Evolutionary conservation across 2,113 vertebrate species (phyloP).

Genomic region (Symphodus melops): DNA sequence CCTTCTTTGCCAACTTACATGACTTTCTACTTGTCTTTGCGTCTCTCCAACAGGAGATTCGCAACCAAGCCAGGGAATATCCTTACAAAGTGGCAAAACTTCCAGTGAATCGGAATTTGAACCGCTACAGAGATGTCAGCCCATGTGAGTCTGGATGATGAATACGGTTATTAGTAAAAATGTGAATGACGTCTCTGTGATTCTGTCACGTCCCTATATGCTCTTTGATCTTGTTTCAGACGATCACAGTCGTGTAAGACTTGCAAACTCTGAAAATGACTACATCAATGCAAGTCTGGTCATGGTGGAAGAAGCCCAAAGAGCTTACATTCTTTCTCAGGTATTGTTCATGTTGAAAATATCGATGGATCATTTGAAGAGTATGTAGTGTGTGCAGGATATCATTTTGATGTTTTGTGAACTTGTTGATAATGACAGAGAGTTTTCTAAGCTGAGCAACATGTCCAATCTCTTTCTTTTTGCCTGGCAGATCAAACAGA

Average conservation of each 20-base stretch:
- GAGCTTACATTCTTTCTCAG: slow-evolving; percentile 96
- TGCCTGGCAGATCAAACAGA: neutral
- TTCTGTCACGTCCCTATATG: neutral
- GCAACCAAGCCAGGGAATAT: slow-evolving; percentile 91
- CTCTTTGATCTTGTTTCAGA: slow-evolving; percentile 82
- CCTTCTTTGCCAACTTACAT: neutral
- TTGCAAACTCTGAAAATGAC: slow-evolving; percentile 93
- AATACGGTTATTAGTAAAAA: neutral
- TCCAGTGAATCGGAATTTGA: slow-evolving; percentile 93
- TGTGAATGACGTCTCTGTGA: neutral
- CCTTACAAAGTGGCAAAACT: slow-evolving; percentile 94
- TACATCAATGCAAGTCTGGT: slow-evolving; percentile 98
- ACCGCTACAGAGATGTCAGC: slow-evolving; percentile 99
- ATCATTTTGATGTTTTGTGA: neutral
- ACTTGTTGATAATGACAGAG: neutral
- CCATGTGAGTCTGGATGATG: slow-evolving; percentile 89
- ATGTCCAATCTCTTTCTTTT: neutral
- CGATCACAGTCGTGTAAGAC: slow-evolving; percentile 96
- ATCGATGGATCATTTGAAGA: neutral
- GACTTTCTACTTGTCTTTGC: slow-evolving; percentile 48
- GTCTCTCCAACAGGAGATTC: slow-evolving; percentile 89
- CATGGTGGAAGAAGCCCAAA: slow-evolving; percentile 90
- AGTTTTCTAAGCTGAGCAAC: too few relatives aligned
- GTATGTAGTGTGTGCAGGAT: neutral
- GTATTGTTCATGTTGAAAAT: slow-evolving; percentile 66